phyloP scores from a whole-genome alignment of 2,888 invertebrate genomes.

The Papilio demoleus region DNA sequence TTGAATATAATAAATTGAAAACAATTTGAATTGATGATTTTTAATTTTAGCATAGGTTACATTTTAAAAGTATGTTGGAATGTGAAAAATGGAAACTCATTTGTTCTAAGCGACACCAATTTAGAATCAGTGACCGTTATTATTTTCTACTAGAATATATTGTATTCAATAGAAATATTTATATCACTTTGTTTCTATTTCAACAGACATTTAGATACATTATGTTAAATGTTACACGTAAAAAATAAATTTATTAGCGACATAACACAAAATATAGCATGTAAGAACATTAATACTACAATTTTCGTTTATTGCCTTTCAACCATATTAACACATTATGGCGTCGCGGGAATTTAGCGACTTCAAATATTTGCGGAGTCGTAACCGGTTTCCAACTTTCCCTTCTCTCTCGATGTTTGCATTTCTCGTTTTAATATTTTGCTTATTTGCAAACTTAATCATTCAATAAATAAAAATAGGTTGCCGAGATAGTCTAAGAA shows the following conservation, averaged over 20 bases:
- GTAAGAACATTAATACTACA: constrained; percentile 14
- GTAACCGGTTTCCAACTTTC: constrained; percentile 33
- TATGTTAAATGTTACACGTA: constrained; percentile 4
- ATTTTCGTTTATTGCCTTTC: constrained; percentile 25
- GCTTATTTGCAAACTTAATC: constrained; percentile 6
- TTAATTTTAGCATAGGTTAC: neutral
- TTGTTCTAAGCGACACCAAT: neutral
- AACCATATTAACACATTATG: constrained; percentile 32
- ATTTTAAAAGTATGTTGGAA: neutral
- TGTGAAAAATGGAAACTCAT: neutral
- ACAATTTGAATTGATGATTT: no score
- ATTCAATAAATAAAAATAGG: constrained; percentile 1
- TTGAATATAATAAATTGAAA: no score
- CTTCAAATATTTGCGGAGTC: constrained; percentile 28
- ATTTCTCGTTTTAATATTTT: constrained; percentile 15
- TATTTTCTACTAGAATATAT: neutral
- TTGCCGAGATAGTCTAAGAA: neutral
- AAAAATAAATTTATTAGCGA: constrained; percentile 6
- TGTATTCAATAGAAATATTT: neutral
- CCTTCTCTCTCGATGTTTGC: constrained; percentile 21
- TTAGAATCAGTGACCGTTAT: neutral
- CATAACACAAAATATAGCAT: constrained; percentile 4
- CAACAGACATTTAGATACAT: neutral
- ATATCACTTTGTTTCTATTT: neutral
- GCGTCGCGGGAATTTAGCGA: constrained; percentile 27